Evolutionary conservation across 2,888 invertebrate species (phyloP), one percentile per base, ranked within the genome.

Genomic region (Troilus luridus): DNA sequence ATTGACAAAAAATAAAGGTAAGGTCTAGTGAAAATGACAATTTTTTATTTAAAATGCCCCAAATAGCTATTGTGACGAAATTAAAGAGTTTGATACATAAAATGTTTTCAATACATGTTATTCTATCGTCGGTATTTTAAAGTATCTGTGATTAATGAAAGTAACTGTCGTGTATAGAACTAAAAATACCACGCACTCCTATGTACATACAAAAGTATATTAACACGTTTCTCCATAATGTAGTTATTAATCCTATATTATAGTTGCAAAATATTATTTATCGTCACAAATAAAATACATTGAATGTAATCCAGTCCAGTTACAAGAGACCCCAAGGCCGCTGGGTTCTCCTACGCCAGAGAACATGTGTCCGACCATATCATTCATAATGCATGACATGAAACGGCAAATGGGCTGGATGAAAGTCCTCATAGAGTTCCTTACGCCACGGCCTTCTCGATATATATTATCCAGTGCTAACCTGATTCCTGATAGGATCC

Each of bases 311-410:
- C 2, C 17, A 77, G 1, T 41, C 8, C 24, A 7, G 27, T 27
- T 77, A 41, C 72, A 77, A 41, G 17, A 41, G 27, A 1, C 7
- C 5, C 72, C 72, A 77, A 77, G 72, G 72, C 27, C 72, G 19
- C 27, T 41, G 17, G 17, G 27, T 41, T 77, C 72, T 77, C 72
- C 72, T 77, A 77, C 72, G 72, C 72, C 19, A 21, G 72, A 12
- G 7, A 77, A 77, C 72, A 77, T 77, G 72, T 77, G 72, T 77
- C 72, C 72, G 41, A 17, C 17, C 17, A 17, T 77, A 77, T 77
- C 72, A 77, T 77, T 77, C 72, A 77, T 77, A 77, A 77, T 77
- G 27, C 72, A 77, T 77, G 72, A 77, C 72, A 77, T 77, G 72
- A 77, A 77, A 77, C 72, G 41, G 41, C 72, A 77, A 77, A 77